Evolutionary conservation across 2,888 invertebrate species (phyloP).

Genomic region (Aelia acuminata): DNA sequence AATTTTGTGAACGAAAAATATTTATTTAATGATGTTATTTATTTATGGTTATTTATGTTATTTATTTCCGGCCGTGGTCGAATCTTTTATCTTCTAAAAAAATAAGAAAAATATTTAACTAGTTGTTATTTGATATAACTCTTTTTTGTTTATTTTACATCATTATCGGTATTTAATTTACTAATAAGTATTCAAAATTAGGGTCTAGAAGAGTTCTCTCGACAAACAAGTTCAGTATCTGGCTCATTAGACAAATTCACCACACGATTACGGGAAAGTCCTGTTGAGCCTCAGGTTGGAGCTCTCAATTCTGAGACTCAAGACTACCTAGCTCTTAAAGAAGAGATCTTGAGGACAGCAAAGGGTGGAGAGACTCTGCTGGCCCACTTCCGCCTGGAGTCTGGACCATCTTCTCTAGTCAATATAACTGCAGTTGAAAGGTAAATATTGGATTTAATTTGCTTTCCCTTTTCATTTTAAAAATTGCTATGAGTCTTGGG

Average conservation of each 20-base stretch:
- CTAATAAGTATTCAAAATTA: slow-evolving; percentile 70
- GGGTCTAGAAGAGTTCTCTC: slow-evolving; percentile 96
- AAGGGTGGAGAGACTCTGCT: slow-evolving; percentile 91
- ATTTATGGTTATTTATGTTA: too few relatives aligned
- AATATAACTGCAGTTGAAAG: slow-evolving; percentile 95
- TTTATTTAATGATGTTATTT: too few relatives aligned
- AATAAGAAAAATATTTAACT: too few relatives aligned
- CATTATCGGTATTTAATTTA: too few relatives aligned
- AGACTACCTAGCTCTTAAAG: slow-evolving; percentile 81
- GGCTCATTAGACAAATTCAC: slow-evolving; percentile 89
- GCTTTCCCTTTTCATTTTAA: not conserved
- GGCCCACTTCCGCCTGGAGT: slow-evolving; percentile 75
- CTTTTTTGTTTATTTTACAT: too few relatives aligned
- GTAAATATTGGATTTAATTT: slow-evolving; percentile 70
- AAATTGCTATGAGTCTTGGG: too few relatives aligned
- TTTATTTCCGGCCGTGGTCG: too few relatives aligned
- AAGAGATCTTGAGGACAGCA: slow-evolving; percentile 88
- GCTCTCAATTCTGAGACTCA: slow-evolving; percentile 86
- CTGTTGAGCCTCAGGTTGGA: slow-evolving; percentile 76
- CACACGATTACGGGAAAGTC: slow-evolving; percentile 85
- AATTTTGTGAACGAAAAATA: too few relatives aligned
- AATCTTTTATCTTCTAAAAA: too few relatives aligned
- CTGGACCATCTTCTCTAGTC: slow-evolving; percentile 72
- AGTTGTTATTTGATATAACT: too few relatives aligned
- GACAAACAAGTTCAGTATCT: slow-evolving; percentile 91